Conservation (phyloP, 2,888 invertebrate species). For the Pinctada fucata region DNA sequence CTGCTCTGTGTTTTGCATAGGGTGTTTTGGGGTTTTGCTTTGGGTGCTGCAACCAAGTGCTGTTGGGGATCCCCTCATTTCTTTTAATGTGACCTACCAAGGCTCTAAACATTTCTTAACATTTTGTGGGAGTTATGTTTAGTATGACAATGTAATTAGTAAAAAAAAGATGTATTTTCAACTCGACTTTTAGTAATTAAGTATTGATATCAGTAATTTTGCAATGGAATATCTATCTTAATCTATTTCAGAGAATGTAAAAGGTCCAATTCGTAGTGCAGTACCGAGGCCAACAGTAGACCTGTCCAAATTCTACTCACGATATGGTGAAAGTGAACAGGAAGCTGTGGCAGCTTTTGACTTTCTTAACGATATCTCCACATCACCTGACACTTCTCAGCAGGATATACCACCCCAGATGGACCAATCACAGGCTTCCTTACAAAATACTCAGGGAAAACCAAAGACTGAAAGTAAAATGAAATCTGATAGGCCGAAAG, state of each 20-base stretch:
- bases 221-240: too few relatives aligned
- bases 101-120: too few relatives aligned
- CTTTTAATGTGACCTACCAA: too few relatives aligned
- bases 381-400: conserved; percentile 39
- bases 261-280: conserved; percentile 32
- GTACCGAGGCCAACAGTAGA: conserved; percentile 51
- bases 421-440: conserved; percentile 10
- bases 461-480: neutral
- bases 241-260: conserved; percentile 47
- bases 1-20: too few relatives aligned
- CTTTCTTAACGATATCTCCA: conserved; percentile 61
- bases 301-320: conserved; percentile 57
- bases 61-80: too few relatives aligned
- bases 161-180: too few relatives aligned
- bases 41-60: too few relatives aligned
- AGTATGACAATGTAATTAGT: too few relatives aligned
- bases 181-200: too few relatives aligned
- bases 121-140: too few relatives aligned
- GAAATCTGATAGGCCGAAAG: neutral
- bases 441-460: neutral
- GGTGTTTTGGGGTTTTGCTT: too few relatives aligned
- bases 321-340: conserved; percentile 63
- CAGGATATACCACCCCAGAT: neutral
- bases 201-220: too few relatives aligned
- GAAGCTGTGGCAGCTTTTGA: conserved; percentile 68